These are phyloP conservation scores for Paraescarpia echinospica DNA, from an alignment of 1,140 invertebrate genomes.

Conservation along the genomic window DNA sequence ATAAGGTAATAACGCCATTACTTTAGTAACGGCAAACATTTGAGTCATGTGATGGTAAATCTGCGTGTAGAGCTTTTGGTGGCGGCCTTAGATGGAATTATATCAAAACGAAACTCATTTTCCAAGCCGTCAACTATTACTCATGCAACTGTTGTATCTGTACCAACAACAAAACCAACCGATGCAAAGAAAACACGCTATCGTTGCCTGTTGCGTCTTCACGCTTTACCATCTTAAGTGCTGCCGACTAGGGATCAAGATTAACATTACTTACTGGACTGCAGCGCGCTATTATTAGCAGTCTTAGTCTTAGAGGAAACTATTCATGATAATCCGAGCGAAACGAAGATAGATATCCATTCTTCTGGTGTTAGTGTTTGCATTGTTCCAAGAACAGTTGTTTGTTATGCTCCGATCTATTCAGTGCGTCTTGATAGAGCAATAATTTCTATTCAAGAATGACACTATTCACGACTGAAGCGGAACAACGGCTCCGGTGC, in stretches of 20 bases:
- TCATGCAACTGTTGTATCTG: neutral
- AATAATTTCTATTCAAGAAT: neutral
- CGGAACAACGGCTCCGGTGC: neutral
- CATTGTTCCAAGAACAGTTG: neutral
- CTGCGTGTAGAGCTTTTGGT: neutral
- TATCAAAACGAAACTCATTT: neutral
- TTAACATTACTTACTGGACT: neutral
- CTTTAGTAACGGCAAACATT: neutral
- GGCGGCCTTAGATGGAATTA: neutral
- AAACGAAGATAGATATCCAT: neutral
- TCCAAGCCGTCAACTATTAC: neutral
- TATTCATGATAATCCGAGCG: constrained; percentile 5
- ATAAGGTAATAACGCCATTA: too few relatives aligned
- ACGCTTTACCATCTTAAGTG: neutral
- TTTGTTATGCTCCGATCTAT: neutral
- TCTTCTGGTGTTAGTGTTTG: neutral
- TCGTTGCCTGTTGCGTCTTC: neutral
- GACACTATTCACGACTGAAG: neutral
- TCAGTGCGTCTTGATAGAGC: neutral
- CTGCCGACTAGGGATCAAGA: neutral
- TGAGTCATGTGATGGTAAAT: neutral
- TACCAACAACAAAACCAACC: neutral
- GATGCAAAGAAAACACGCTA: neutral
- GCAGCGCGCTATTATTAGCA: neutral
- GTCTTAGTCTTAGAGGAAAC: neutral